Conservation (phyloP, 1,140 invertebrate species). For the Laupala kohalensis region DNA sequence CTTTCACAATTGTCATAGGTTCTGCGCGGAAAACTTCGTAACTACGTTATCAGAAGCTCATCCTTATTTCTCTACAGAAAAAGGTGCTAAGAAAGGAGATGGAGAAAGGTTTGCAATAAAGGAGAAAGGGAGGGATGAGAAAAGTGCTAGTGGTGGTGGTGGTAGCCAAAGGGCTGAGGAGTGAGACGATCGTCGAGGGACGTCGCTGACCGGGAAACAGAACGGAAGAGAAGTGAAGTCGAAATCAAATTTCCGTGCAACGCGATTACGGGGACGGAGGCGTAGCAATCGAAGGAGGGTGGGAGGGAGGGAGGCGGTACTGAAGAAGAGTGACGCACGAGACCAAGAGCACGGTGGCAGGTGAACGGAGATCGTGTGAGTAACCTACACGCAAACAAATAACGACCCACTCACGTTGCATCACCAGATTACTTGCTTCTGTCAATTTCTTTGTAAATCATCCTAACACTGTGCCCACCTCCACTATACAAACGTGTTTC, state of each 20-base stretch:
- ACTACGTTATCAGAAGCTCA: too few relatives aligned
- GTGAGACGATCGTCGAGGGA: background rate
- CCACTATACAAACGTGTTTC: too few relatives aligned
- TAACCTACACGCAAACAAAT: background rate
- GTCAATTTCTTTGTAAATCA: too few relatives aligned
- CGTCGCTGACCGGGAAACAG: background rate
- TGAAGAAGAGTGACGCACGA: background rate
- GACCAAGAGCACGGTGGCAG: background rate
- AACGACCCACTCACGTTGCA: too few relatives aligned
- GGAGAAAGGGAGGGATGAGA: background rate
- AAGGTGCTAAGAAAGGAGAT: background rate
- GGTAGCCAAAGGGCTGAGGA: background rate
- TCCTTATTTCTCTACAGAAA: too few relatives aligned
- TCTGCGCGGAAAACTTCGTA: too few relatives aligned
- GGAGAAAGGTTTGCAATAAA: background rate
- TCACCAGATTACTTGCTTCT: too few relatives aligned
- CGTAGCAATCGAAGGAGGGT: too few relatives aligned
- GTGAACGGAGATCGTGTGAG: background rate
- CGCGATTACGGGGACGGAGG: background rate
- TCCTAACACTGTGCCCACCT: too few relatives aligned
- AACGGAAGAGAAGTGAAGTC: background rate
- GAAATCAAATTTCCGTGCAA: background rate
- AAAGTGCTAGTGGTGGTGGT: background rate
- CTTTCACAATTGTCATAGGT: background rate
- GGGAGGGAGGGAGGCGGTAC: too few relatives aligned